Evolutionary conservation across 2,113 vertebrate species (phyloP).

Genomic region (Spermophilus dauricus): DNA sequence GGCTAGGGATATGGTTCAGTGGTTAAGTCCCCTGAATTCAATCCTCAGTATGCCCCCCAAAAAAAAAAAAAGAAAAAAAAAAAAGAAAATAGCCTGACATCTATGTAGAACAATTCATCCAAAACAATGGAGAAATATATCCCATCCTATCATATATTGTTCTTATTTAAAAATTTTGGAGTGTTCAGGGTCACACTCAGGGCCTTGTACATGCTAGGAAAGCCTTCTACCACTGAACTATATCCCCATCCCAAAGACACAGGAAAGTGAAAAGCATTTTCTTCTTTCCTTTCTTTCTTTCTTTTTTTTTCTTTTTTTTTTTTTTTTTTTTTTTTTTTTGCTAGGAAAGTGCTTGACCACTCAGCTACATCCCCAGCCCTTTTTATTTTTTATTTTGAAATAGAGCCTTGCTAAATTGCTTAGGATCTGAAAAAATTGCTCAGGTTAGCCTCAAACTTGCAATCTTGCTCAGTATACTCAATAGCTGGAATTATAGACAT

Average conservation of each 20-base stretch:
- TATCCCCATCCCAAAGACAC: too few relatives aligned
- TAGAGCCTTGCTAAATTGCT: background rate
- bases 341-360: background rate
- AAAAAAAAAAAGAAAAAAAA: too few relatives aligned
- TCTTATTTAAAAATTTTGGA: background rate
- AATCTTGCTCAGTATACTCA: background rate
- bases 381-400: background rate
- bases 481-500: background rate
- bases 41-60: too few relatives aligned
- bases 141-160: background rate
- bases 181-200: too few relatives aligned
- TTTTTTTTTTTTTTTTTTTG: background rate
- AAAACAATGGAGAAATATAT: background rate
- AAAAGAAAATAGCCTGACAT: background rate
- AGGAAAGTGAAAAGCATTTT: too few relatives aligned
- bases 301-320: background rate
- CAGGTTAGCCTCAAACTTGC: background rate
- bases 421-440: too few relatives aligned
- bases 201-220: too few relatives aligned
- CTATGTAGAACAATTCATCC: background rate
- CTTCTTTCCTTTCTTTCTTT: too few relatives aligned
- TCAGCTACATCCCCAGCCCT: background rate
- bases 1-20: too few relatives aligned
- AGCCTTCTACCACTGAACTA: too few relatives aligned
- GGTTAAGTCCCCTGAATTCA: too few relatives aligned